Conservation (phyloP, 2,113 vertebrate genomes). For the Eulemur macaco region DNA sequence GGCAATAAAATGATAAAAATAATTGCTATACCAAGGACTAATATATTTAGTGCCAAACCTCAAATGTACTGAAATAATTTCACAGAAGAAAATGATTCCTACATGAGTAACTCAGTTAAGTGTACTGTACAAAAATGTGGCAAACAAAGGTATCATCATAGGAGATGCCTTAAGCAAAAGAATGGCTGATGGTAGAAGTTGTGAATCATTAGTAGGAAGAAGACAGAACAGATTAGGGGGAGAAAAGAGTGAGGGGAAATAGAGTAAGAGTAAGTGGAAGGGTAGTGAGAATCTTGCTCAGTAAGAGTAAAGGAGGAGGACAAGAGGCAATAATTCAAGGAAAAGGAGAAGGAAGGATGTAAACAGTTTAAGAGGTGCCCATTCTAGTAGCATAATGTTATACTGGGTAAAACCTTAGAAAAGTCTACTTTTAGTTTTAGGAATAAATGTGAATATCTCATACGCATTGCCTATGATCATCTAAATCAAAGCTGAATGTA, state of each 20-base stretch:
- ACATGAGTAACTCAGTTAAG: conserved; percentile 23
- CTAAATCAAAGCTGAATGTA: conserved; percentile 23
- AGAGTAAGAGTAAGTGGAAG: neutral
- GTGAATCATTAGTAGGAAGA: conserved; percentile 7
- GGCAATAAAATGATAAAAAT: neutral
- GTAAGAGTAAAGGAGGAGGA: neutral
- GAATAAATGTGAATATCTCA: conserved; percentile 46
- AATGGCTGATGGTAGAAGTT: neutral
- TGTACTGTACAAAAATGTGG: neutral
- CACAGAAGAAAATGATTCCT: conserved; percentile 38
- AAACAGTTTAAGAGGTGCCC: neutral
- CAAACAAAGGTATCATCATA: neutral
- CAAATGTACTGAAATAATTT: conserved; percentile 12
- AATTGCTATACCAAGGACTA: neutral
- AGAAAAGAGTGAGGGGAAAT: neutral
- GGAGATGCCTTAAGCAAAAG: neutral
- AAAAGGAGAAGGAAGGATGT: neutral
- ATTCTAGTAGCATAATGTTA: neutral
- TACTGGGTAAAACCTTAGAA: neutral
- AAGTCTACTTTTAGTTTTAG: conserved; percentile 17
- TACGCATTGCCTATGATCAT: conserved; percentile 14
- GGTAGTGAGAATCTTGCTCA: conserved; percentile 27
- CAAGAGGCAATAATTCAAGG: neutral
- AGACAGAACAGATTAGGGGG: neutral
- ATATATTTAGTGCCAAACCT: neutral